A percentile compares a stretch with the other conserved stretches of the same genome.
phyloP scores from a whole-genome alignment of 1,140 invertebrate genomes.

The Octopus sinensis region DNA sequence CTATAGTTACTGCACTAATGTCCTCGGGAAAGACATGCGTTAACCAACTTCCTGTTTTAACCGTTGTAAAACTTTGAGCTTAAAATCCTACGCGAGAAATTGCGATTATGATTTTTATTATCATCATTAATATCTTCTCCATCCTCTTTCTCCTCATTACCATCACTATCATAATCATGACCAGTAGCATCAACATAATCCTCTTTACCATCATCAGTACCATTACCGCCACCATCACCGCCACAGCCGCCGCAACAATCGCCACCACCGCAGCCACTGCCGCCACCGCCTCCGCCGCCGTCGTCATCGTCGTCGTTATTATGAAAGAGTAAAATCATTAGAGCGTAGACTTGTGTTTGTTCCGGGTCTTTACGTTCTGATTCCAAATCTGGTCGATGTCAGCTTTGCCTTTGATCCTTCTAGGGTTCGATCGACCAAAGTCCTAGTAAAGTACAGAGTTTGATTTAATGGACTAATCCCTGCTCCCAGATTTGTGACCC shows the following conservation, averaged over 20 bases:
- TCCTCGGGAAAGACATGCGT: no score
- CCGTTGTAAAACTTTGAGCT: not conserved
- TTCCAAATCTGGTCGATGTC: no score
- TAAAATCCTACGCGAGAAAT: not conserved
- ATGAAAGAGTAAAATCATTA: no score
- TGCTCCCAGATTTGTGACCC: no score
- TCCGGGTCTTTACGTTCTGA: no score
- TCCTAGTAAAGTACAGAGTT: no score
- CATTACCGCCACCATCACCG: not conserved
- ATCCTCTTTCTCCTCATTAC: not conserved
- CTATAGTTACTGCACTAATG: no score
- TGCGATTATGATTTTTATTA: not conserved
- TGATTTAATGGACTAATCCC: no score
- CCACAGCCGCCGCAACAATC: not conserved
- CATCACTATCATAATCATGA: not conserved
- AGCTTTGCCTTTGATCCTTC: no score
- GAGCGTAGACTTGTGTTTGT: no score
- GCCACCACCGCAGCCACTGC: not conserved
- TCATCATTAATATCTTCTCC: not conserved
- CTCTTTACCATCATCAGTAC: not conserved
- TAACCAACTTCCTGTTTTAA: not conserved
- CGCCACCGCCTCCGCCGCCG: not conserved
- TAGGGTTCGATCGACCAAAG: no score
- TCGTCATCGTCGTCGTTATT: not conserved
- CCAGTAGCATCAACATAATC: not conserved